Conservation (phyloP, 2,888 invertebrate species). For the Hofmannophila pseudospretella region DNA sequence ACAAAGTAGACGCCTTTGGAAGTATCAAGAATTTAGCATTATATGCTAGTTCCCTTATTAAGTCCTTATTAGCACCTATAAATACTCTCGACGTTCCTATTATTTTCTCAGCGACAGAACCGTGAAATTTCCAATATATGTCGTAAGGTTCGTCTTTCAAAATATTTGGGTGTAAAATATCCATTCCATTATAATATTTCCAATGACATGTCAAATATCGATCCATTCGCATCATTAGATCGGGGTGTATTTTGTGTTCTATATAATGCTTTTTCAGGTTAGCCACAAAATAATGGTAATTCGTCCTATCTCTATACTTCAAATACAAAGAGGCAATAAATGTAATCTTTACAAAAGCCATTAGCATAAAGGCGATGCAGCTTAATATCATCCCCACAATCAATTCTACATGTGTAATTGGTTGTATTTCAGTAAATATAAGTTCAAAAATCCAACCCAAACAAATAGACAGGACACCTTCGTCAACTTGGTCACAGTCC, state of each 20-base stretch:
- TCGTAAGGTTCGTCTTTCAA: constrained; percentile 50
- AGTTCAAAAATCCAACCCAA: not conserved
- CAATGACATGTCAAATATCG: constrained; percentile 53
- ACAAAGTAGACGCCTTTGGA: constrained; percentile 37
- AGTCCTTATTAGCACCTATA: constrained; percentile 30
- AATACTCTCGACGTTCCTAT: constrained; percentile 43
- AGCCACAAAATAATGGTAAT: constrained; percentile 46
- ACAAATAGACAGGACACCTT: not conserved
- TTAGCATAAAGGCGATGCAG: constrained; percentile 27
- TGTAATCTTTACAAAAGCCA: constrained; percentile 28
- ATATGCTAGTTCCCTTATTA: constrained; percentile 47
- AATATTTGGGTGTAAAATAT: constrained; percentile 40
- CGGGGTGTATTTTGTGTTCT: constrained; percentile 42
- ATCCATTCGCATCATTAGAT: constrained; percentile 42
- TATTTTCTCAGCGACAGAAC: constrained; percentile 47
- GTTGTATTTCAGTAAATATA: not conserved
- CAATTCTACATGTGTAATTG: not conserved
- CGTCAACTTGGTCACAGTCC: not conserved
- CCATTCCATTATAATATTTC: constrained; percentile 51
- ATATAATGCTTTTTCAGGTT: constrained; percentile 41
- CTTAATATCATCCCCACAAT: not conserved
- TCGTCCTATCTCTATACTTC: constrained; percentile 28
- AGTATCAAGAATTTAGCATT: constrained; percentile 41
- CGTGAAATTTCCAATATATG: constrained; percentile 56
- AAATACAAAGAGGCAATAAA: constrained; percentile 44